Base-by-base conservation (phyloP, 1,140 invertebrate genomes). In the Cecropterus lyciades region DNA sequence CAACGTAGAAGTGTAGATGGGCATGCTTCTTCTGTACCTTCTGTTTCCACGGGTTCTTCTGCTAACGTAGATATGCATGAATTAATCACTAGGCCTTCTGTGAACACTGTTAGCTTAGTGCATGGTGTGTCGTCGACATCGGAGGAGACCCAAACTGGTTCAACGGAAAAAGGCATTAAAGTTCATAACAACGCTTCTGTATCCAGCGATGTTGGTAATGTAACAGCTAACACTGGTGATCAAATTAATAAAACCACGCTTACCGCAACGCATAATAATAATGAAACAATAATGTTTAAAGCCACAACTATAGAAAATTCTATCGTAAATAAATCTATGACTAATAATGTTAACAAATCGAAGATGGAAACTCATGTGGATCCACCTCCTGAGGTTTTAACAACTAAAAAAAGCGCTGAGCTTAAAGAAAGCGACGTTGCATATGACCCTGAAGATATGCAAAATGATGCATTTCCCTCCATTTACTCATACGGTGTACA, bases 1-100 rank as follows among this genome's bases (percentile, higher is more conserved):
- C 93, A 91, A 73, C 94, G 94, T 95, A 95, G 94, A 93, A 92
- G 93, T 84, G 91, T 93, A 91, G 93, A 94, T 82, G 87, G 92
- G 94, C 94, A 95, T 95, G 94, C 87, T 87, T 87, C 85, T 83
- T 79, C 60, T 15, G 60, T 53, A 75, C 77, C 83, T 77, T 79
- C 84, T 85, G 59, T 85, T 82, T 87, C 87, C 79, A 82, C 79
- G 74, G 80, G 88, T 81, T 79, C 85, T 86, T 86, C 84, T 75
- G 79, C 76, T 75, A 73, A 76, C 81, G 82, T 86, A 88, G 84
- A 86, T 81, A 76, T 89, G 89, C 89, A 92, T 92, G 89, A 91
- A 67, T 73, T 82, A 80, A 80, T 81, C 79, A 89, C 84, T 81
- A 80, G 82, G 57, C 77, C 85, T 84, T 77, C 79, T 83, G 71